Base-by-base conservation (phyloP, 1,140 invertebrate genomes). In the Sycophila sp. region DNA sequence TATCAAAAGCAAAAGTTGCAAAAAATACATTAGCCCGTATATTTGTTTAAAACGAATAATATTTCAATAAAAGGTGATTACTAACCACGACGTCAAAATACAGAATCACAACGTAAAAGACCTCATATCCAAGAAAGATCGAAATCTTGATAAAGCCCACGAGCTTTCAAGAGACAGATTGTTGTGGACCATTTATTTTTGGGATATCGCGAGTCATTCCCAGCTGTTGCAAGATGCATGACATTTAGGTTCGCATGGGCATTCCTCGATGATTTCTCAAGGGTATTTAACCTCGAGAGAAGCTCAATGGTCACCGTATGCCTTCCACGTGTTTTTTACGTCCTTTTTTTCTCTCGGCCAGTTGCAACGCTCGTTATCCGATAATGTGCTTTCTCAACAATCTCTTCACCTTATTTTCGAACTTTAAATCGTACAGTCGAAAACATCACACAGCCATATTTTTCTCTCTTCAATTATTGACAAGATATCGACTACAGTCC, bases 191-290 rank as follows among this genome's bases (percentile, higher is more conserved):
- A 72, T 69, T 76, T 79, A 78, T 78, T 79, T 74, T 74, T 64
- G 62, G 38, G 56, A 71, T 69, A 71, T 62, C 60, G 69, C 75
- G 60, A 80, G 69, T 78, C 78, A 82, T 78, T 81, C 75, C 73
- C 73, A n/a, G n/a, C n/a, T 62, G 72, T 76, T 72, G 64, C 73
- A 77, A 77, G 73, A 79, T 79, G 71, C 72, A 79, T 81, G 80
- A 79, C 81, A 83, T 75, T 80, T 77, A 59, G 63, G 77, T 77
- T 75, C 67, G 77, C n/a, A 10, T 28, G 15, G 8, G 28, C 64
- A 56, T 66, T 56, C 26, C 38, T 42, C 38, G 15, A 19, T 4
- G 28, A 26, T 42, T 30, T 32, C n/a, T 32, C 42, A 40, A 55
- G 45, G 45, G 4, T 63, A n/a, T 32, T 15, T 19, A 36, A 8